A percentile compares a stretch with the other conserved stretches of the same genome.
Evolutionary conservation across 1,140 invertebrate genomes (phyloP).

Genomic region (Homalodisca vitripennis): DNA sequence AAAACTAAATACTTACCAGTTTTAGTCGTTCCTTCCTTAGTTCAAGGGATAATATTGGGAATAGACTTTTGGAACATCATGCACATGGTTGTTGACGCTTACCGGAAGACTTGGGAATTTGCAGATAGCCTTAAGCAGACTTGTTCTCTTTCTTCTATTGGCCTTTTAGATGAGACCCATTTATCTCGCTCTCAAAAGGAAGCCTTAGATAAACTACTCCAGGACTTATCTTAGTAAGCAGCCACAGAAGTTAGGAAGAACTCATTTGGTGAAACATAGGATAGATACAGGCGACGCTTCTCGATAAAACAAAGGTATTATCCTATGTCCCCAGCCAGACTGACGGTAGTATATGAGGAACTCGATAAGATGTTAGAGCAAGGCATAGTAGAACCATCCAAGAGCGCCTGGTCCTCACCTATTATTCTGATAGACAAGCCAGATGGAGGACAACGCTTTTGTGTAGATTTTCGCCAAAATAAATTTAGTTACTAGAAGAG

Average conservation of each 20-base stretch:
- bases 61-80: constrained; percentile 6
- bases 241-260: neutral
- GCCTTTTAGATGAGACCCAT: neutral
- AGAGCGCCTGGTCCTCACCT: neutral
- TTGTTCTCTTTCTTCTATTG: neutral
- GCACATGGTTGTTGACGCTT: neutral
- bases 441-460: neutral
- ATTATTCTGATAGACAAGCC: constrained; percentile 5
- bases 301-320: neutral
- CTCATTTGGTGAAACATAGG: neutral
- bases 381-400: neutral
- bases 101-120: neutral
- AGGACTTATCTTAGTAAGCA: neutral
- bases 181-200: neutral
- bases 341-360: neutral
- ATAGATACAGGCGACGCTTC: neutral
- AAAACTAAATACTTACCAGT: neutral
- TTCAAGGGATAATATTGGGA: neutral
- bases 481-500: neutral
- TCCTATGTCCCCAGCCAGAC: neutral
- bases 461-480: neutral
- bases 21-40: neutral
- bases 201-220: neutral
- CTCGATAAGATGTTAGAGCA: neutral
- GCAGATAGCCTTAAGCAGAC: neutral